These are phyloP conservation scores for Mylabris phalerata DNA, from an alignment of 1,140 invertebrate species.

Conservation along the genomic window DNA sequence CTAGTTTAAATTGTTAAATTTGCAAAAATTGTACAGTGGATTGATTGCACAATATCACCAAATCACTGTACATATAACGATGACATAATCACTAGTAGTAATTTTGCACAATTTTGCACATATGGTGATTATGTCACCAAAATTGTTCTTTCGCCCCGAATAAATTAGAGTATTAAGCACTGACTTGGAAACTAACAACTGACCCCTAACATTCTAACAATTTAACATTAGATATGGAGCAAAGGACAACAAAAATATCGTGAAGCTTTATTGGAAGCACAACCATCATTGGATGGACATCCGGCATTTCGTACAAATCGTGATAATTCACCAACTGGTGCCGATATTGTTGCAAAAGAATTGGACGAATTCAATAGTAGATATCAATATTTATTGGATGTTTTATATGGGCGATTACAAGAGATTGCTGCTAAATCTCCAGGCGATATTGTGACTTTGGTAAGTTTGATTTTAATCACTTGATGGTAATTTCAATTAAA, in stretches of 20 bases:
- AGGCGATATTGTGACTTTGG: conserved; percentile 58
- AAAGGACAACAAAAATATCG: conserved; percentile 65
- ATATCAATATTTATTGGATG: conserved; percentile 67
- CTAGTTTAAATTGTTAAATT: too few relatives aligned
- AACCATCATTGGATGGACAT: conserved; percentile 69
- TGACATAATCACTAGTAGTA: too few relatives aligned
- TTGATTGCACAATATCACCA: background rate
- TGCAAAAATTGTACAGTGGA: too few relatives aligned
- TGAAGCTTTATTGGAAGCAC: conserved; percentile 78
- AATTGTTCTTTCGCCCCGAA: conserved; percentile 1
- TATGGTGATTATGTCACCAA: conserved; percentile 10
- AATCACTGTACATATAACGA: background rate
- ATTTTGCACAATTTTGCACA: background rate
- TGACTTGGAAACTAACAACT: conserved; percentile 37
- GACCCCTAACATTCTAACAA: conserved; percentile 40
- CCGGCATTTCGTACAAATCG: conserved; percentile 38
- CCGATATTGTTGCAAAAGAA: conserved; percentile 76
- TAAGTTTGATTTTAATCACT: conserved; percentile 44
- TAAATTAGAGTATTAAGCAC: conserved; percentile 21
- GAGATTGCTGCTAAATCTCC: conserved; percentile 53
- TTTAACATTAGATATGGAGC: conserved; percentile 52
- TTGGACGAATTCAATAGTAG: conserved; percentile 79
- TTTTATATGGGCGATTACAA: conserved; percentile 60
- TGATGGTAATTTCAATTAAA: background rate
- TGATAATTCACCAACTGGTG: conserved; percentile 47